These are phyloP conservation scores for Potamilus streckersoni DNA, from an alignment of 1,140 invertebrate species.

Conservation along the genomic window DNA sequence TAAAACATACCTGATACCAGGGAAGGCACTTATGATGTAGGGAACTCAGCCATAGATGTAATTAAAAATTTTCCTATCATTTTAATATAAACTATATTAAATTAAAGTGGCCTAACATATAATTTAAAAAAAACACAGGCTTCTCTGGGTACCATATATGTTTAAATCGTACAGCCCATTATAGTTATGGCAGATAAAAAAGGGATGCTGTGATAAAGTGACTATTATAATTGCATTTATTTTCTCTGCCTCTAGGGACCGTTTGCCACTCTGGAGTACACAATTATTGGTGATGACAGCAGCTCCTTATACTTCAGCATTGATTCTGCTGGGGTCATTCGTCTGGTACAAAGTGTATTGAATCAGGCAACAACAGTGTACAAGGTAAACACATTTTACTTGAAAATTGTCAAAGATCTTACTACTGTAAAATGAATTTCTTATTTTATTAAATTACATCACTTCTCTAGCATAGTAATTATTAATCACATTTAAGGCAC, in stretches of 20 bases:
- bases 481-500: too few species aligned
- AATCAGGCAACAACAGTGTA: slow-evolving; percentile 21
- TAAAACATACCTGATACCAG: too few species aligned
- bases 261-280: slow-evolving; percentile 44
- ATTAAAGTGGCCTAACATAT: too few species aligned
- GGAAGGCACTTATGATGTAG: too few species aligned
- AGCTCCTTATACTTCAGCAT: slow-evolving; percentile 4
- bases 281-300: slow-evolving; percentile 44
- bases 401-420: too few species aligned
- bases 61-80: too few species aligned
- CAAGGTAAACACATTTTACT: slow-evolving; percentile 17
- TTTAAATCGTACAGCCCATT: neutral
- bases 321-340: slow-evolving; percentile 27
- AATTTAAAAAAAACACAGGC: too few species aligned
- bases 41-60: too few species aligned
- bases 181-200: neutral
- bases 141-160: slow-evolving; percentile 4
- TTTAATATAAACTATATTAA: too few species aligned
- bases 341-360: slow-evolving; percentile 27
- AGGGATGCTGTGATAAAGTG: neutral
- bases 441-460: too few species aligned
- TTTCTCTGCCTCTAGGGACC: slow-evolving; percentile 34
- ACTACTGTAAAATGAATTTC: too few species aligned
- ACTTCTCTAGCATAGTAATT: too few species aligned
- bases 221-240: neutral